Conservation (phyloP, 2,797 vertebrate species). For the Chelonia mydas region DNA sequence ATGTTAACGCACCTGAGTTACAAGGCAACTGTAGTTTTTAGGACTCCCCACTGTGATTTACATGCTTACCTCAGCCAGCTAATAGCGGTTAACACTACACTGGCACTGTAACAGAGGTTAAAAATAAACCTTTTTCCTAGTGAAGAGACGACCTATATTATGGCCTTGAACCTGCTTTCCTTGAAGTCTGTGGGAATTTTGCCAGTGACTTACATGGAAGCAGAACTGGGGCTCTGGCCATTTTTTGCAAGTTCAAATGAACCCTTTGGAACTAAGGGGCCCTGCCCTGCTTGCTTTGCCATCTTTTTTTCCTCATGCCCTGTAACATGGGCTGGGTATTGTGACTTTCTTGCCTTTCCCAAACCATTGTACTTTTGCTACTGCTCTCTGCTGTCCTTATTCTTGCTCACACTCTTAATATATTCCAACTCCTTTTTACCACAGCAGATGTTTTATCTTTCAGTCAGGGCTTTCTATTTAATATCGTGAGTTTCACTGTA, state of each 20-base stretch:
- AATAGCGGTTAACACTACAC: not conserved
- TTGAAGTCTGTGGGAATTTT: not conserved
- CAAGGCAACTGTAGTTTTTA: not conserved
- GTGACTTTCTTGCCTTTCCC: not conserved
- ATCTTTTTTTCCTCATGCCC: not conserved
- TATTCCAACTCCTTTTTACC: not conserved
- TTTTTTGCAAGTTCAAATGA: not conserved
- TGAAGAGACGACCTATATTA: not conserved
- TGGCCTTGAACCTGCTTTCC: not conserved
- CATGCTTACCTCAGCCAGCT: not conserved
- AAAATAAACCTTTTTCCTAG: not conserved
- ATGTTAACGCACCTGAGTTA: not conserved
- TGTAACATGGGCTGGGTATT: not conserved
- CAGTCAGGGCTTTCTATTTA: conserved; percentile 20
- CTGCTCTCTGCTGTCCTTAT: not conserved
- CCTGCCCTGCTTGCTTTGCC: not conserved
- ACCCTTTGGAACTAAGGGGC: not conserved
- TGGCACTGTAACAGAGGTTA: not conserved
- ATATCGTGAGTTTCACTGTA: not conserved
- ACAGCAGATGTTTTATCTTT: not conserved
- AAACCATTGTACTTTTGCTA: not conserved
- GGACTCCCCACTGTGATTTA: not conserved
- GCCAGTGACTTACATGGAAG: not conserved
- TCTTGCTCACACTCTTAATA: not conserved
- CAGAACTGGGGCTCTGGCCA: not conserved